phyloP scores from a whole-genome alignment of 2,113 vertebrate species.

The Centrocercus urophasianus region DNA sequence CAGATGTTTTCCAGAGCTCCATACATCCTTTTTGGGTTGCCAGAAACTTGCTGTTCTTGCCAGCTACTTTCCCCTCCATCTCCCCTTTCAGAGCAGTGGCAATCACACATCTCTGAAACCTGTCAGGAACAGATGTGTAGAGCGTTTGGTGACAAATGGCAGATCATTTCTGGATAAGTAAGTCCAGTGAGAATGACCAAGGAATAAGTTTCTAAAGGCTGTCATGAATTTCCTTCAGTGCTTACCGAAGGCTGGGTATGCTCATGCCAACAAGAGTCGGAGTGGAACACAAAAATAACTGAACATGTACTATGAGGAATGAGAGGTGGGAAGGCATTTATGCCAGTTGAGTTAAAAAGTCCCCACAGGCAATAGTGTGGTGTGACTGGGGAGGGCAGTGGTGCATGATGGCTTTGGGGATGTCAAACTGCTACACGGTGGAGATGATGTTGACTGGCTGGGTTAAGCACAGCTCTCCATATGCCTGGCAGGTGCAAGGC shows the following conservation, averaged over 20 bases:
- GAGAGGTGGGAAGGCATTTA: conserved; percentile 33
- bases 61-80: background rate
- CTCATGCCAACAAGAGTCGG: background rate
- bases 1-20: conserved; percentile 51
- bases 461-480: conserved; percentile 65
- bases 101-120: background rate
- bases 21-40: background rate
- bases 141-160: background rate
- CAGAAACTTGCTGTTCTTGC: background rate
- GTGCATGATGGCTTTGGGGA: background rate
- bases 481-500: conserved; percentile 60
- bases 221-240: background rate
- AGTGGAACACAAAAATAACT: background rate
- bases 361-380: background rate
- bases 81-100: background rate
- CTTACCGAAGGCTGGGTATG: background rate
- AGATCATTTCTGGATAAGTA: background rate
- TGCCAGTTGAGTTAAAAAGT: conserved; percentile 5
- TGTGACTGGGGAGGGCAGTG: background rate
- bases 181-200: background rate
- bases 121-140: background rate
- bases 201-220: background rate
- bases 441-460: conserved; percentile 33
- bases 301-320: conserved; percentile 33
- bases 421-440: background rate